Base-by-base conservation (phyloP, 2,113 vertebrate species). In the Dryoscopus gambensis region DNA sequence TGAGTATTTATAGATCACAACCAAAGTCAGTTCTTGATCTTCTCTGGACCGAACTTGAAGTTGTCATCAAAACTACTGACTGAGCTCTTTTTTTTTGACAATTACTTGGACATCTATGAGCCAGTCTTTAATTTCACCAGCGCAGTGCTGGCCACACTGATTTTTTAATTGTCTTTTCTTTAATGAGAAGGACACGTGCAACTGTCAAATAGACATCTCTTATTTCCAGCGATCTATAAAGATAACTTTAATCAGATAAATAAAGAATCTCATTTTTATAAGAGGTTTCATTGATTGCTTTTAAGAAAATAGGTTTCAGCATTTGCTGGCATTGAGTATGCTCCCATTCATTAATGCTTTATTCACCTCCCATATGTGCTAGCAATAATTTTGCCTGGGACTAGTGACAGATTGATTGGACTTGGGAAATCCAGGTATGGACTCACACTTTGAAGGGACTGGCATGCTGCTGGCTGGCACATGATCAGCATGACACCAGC, bases 241-340 rank as follows among this genome's bases (percentile, higher is more conserved):
- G 79, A 74, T 65, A 86, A n/a, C 10, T 80, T 90, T 90, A 93
- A 96, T 97, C 71, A 95, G 68, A 77, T 77, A 81, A 92, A 90
- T 94, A 22, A 31, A 33, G 80, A 88, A 67, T 39, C 52, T 95
- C 64, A 92, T 96, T 97, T 96, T 93, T 90, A 78, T 95, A 96
- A 92, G 64, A 93, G 93, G 76, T 78, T 96, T 93, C 76, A 92
- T 78, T 96, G 96, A 95, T 90, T 89, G 91, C 91, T 95, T 94
- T 97, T 89, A 93, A 87, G 95, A 84, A 90, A 96, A 95, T 81
- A 95, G 64, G 33, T 67, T 93, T 90, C 24, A 76, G 52, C 87
- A 75, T 71, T 93, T 86, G 31, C 60, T 92, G 81, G 60, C 95
- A 77, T 50, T 67, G 68, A 37, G 47, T 77, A 55, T 67, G 55